Conservation (phyloP, 2,888 invertebrate species). For the Lacanobia oleracea region DNA sequence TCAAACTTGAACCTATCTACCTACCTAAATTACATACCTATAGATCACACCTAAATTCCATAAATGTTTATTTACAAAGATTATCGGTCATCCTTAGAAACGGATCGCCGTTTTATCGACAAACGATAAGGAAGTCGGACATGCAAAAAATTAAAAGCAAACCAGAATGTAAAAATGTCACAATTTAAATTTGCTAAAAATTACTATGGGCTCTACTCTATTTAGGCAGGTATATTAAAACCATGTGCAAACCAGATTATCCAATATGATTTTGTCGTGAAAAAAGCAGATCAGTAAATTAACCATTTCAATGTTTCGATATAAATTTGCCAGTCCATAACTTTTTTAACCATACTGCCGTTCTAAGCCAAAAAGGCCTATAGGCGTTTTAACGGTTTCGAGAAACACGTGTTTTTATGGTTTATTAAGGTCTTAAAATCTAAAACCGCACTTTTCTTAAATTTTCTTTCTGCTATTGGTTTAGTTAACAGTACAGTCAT, state of each 20-base stretch:
- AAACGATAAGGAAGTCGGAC: constrained; percentile 37
- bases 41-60: constrained; percentile 7
- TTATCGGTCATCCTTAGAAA: constrained; percentile 33
- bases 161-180: neutral
- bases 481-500: too few species aligned
- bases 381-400: too few species aligned
- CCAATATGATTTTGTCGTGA: neutral
- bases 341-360: neutral
- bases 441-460: too few species aligned
- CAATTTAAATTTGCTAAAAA: neutral
- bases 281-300: neutral
- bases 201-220: neutral
- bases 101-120: constrained; percentile 19
- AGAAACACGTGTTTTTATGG: too few species aligned
- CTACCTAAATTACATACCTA: neutral
- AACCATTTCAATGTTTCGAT: too few species aligned
- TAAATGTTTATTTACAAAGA: constrained; percentile 22
- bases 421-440: too few species aligned
- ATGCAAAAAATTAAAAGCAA: constrained; percentile 27
- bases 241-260: neutral
- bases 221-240: neutral
- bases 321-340: too few species aligned
- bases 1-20: neutral
- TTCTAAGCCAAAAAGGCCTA: too few species aligned
- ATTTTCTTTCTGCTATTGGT: too few species aligned